Base-by-base conservation (phyloP, 2,113 vertebrate species). In the Scophthalmus maximus region DNA sequence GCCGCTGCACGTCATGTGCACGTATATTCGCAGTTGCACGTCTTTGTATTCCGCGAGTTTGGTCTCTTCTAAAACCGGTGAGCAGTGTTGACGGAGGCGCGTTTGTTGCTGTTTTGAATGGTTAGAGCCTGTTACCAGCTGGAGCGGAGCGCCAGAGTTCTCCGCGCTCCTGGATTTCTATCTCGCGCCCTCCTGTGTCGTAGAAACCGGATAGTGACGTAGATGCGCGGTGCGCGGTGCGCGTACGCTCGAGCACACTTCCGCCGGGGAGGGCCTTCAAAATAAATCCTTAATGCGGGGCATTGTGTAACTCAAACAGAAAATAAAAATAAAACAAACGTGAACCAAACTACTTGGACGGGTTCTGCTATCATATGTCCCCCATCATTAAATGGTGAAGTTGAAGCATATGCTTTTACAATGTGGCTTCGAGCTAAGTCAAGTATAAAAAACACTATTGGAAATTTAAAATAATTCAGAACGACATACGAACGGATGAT, bases 121-220 rank as follows among this genome's bases (percentile, higher is more conserved):
- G 32, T 34, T 47, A 0, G 5, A 44, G 57, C 29, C 49, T 25
- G 18, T 1, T 10, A 32, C 6, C 87, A 83, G 72, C 81, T 82
- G 86, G 3, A 15, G 53, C 27, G 2, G 20, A 30, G 64, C 56
- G 44, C 46, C 36, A 11, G 4, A 11, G 0, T 25, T 42, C 42
- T 90, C 83, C 92, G 91, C 94, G 92, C 93, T 88, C 72, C 52
- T 62, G 60, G 20, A 60, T 92, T 94, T 78, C 90, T 92, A 93
- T 92, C 93, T 94, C 93, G 91, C 92, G 92, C 93, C 74, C 88
- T 93, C 89, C 81, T 82, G 64, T 51, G 1, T 10, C 58, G 5
- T 18, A 11, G 15, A 4, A 17, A 34, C 68, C 26, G 42, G 63
- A 32, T 1, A 29, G 78, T 93, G 91, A 94, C 92, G 92, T 91